A percentile compares a stretch with the other conserved stretches of the same genome.
Evolutionary conservation across 2,113 vertebrate genomes (phyloP).

Genomic region (cat (Felis catus)): F.catus_Fca126_mat1.0 CM031428.1:2202501-2203000

Average conservation of each 20-base stretch:
- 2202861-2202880: not conserved
- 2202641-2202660: too few relatives aligned
- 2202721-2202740: not conserved
- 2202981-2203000: not conserved
- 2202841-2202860: not conserved
- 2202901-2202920: not conserved
- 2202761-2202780: not conserved
- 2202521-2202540: not conserved
- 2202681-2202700: not conserved
- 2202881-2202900: not conserved
- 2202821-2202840: not conserved
- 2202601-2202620: not conserved
- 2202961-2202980: slow-evolving; percentile 8
- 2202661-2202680: not conserved
- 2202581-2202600: not conserved
- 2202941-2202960: too few relatives aligned
- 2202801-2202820: not conserved
- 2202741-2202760: not conserved
- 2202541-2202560: not conserved
- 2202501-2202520: not conserved
- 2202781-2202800: not conserved
- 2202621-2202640: not conserved
- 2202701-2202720: too few relatives aligned
- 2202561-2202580: not conserved
- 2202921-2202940: too few relatives aligned